Evolutionary conservation across 2,113 vertebrate genomes (phyloP), one percentile per base, ranked within the genome.

Genomic region (Grammomys dolichurus): DNA sequence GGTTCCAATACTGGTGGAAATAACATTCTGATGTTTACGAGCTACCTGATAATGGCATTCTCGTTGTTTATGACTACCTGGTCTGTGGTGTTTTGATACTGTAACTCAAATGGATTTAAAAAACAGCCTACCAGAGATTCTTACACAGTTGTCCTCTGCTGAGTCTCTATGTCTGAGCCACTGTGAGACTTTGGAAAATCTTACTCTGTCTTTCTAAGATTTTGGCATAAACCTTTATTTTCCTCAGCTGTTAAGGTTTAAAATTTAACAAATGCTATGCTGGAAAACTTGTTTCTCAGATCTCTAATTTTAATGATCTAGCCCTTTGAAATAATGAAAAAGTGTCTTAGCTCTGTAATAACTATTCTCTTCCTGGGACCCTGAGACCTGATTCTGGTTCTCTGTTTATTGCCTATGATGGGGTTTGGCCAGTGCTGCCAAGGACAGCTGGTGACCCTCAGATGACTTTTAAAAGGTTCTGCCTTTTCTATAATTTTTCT

Each of bases 131-230:
- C 19, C 28, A 13, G 10, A 87, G 31, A 69, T 65, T 65, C 40
- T 31, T 65, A 31, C 11, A 31, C 14, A 85, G 43, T 63, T 84
- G 56, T 82, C 20, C n/a, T 82, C 6, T 65, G 51, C 9, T 51
- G 58, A 80, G 33, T 60, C 51, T n/a, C 91, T 94, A 82, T 92
- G 36, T 90, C 36, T 90, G 76, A 94, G 89, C 73, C 65, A 63
- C 36, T 92, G 56, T 63, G 46, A 88, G 31, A 91, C 36, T 89
- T 24, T 65, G 63, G 56, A 76, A 87, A 89, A 77, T 82, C 17
- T 76, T 48, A 76, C 11, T 82, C 89, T 93, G 36, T 40, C 72
- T 91, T 94, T 96, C 87, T 86, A 76, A 91, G 33, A 16, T 90
- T 94, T 90, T 94, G 76, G 31, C 36, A 86, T 93, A 91, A 65